phyloP scores from a whole-genome alignment of 2,113 vertebrate genomes.

The Barnardius zonarius region DNA sequence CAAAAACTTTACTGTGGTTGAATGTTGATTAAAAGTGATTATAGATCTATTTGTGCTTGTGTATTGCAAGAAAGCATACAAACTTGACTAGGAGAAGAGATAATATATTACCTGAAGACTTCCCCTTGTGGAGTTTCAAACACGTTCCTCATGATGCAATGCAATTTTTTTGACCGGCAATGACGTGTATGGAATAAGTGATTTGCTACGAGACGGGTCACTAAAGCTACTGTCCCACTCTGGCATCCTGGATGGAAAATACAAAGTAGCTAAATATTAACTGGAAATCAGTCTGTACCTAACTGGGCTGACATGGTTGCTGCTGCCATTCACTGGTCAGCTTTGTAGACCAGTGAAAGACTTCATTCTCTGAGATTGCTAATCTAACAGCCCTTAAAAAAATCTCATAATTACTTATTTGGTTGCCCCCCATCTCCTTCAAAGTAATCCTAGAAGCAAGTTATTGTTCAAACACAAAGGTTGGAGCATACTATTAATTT shows the following conservation, averaged over 20 bases:
- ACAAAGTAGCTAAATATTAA: not conserved
- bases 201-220: not conserved
- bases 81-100: not conserved
- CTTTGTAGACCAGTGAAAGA: not conserved
- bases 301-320: not conserved
- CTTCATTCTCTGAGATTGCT: not conserved
- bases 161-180: not conserved
- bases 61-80: not conserved
- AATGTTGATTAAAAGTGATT: not conserved
- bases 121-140: not conserved
- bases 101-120: not conserved
- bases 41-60: not conserved
- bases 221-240: not conserved
- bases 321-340: accelerated
- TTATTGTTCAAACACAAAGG: not conserved
- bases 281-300: not conserved
- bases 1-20: not conserved
- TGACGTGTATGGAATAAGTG: not conserved
- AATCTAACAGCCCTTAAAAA: not conserved
- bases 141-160: not conserved
- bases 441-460: not conserved
- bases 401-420: not conserved
- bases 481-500: not conserved
- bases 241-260: not conserved
- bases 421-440: not conserved